Evolutionary conservation across 2,113 vertebrate genomes (phyloP).

Genomic region (Ploceus nigricollis): DNA sequence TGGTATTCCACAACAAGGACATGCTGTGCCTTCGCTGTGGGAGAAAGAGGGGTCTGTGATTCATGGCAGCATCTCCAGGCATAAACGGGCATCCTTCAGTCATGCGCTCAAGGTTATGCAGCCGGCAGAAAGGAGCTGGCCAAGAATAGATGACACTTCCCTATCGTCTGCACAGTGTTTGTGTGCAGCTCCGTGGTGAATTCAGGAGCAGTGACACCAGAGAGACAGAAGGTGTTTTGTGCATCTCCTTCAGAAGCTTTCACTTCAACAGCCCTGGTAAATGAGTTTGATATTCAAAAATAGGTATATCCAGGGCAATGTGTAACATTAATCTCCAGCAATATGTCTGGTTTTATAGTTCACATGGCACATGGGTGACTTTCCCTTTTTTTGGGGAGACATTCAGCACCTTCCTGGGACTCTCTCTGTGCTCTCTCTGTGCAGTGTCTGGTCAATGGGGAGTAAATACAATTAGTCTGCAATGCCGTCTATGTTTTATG

Average conservation of each 20-base stretch:
- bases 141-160: background rate
- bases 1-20: constrained; percentile 6
- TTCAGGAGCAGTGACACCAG: background rate
- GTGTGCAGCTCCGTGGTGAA: background rate
- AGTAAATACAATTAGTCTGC: background rate
- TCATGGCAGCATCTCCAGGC: background rate
- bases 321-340: background rate
- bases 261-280: background rate
- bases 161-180: background rate
- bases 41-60: constrained; percentile 9
- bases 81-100: constrained; percentile 5
- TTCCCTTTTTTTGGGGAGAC: background rate
- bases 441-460: background rate
- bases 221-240: background rate
- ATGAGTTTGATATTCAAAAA: background rate
- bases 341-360: background rate
- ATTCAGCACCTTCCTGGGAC: background rate
- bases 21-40: background rate
- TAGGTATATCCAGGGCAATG: background rate
- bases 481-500: background rate
- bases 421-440: background rate
- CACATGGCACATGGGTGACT: background rate
- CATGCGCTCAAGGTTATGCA: background rate
- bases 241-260: background rate
- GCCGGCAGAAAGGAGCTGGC: background rate